These are phyloP conservation scores for Pseudonaja textilis DNA, from an alignment of 2,113 vertebrate genomes.

Conservation along the genomic window DNA sequence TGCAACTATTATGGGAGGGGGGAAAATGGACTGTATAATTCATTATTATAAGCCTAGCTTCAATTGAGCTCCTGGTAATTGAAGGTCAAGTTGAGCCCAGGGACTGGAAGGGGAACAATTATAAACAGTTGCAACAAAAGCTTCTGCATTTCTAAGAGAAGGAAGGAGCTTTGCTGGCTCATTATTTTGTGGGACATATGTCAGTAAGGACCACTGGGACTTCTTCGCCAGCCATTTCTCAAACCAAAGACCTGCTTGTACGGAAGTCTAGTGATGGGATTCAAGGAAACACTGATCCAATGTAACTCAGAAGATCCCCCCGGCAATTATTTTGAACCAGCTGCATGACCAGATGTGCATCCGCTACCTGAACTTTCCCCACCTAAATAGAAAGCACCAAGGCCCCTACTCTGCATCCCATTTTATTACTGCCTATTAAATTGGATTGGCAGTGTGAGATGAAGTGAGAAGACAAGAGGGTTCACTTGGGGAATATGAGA, in stretches of 20 bases:
- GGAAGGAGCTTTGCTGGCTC: neutral
- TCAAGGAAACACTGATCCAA: neutral
- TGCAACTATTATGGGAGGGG: neutral
- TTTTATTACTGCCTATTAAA: neutral
- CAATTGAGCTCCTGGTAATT: neutral
- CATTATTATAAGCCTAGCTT: neutral
- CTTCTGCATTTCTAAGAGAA: neutral
- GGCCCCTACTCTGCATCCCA: neutral
- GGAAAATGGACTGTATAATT: neutral
- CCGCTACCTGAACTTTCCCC: neutral
- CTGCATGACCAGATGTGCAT: neutral
- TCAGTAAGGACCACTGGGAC: neutral
- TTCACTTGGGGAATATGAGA: neutral
- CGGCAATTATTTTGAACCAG: neutral
- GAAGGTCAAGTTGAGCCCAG: slow-evolving; percentile 14
- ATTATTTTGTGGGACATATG: neutral
- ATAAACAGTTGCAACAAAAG: slow-evolving; percentile 6
- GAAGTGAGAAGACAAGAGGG: neutral
- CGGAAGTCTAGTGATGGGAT: neutral
- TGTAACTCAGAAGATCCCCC: neutral
- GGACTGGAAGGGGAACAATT: neutral
- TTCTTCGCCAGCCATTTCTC: neutral
- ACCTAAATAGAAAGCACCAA: neutral
- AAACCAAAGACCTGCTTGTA: neutral
- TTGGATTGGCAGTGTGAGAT: neutral